A percentile compares a stretch with the other conserved stretches of the same genome.
Conservation (phyloP, 2,888 invertebrate species). For the Hyposoter dolosus region DNA sequence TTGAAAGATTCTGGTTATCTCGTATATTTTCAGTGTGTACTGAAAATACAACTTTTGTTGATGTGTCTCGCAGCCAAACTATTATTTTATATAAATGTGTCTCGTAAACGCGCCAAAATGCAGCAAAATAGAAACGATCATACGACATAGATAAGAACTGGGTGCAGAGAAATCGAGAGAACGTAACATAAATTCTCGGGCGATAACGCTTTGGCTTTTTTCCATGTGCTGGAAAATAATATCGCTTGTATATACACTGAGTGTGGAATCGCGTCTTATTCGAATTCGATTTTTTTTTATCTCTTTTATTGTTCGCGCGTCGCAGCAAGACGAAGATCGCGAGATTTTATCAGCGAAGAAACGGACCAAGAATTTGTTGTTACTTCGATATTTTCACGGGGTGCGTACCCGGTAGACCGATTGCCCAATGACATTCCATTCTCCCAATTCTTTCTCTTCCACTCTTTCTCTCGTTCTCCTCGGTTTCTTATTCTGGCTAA, state of each 20-base stretch:
- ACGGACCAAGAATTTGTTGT: slow-evolving; percentile 59
- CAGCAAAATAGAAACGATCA: slow-evolving; percentile 44
- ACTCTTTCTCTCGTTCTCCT: slow-evolving; percentile 19
- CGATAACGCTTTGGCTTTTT: slow-evolving; percentile 64
- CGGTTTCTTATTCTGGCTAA: slow-evolving; percentile 22
- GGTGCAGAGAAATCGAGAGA: slow-evolving; percentile 27
- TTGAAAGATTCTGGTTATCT: neutral
- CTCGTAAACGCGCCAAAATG: slow-evolving; percentile 43
- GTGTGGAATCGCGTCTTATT: slow-evolving; percentile 50
- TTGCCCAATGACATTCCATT: slow-evolving; percentile 62
- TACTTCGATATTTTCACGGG: slow-evolving; percentile 57
- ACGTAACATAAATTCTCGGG: slow-evolving; percentile 54
- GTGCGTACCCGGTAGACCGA: slow-evolving; percentile 66
- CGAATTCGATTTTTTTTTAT: slow-evolving; percentile 54
- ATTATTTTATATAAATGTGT: slow-evolving; percentile 36
- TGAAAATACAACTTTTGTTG: neutral
- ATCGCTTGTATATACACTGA: slow-evolving; percentile 26
- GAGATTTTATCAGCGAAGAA: slow-evolving; percentile 63
- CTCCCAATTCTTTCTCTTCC: neutral
- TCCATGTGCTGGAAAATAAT: slow-evolving; percentile 47
- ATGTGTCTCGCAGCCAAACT: neutral
- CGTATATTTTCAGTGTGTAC: neutral
- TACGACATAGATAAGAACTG: slow-evolving; percentile 46
- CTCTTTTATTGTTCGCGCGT: slow-evolving; percentile 42
- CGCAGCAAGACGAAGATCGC: slow-evolving; percentile 34